Conservation (phyloP, 1,140 invertebrate genomes). For the Trigoniulus corallinus region DNA sequence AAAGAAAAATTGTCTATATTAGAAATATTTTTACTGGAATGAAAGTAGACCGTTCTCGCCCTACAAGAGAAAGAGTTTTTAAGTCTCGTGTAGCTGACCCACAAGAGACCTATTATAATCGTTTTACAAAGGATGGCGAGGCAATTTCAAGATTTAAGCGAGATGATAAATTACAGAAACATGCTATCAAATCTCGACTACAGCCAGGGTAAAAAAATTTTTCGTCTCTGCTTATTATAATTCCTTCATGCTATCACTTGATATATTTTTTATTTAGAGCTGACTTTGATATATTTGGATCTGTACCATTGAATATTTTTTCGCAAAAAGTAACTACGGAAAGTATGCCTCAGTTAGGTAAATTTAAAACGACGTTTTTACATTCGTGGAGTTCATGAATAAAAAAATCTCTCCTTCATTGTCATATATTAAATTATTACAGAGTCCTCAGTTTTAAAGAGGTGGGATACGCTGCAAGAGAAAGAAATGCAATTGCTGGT, state of each 20-base stretch:
- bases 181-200: neutral
- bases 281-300: conserved; percentile 4
- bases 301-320: conserved; percentile 2
- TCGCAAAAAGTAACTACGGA: neutral
- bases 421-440: conserved; percentile 10
- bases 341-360: neutral
- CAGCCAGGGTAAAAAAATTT: neutral
- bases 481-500: conserved; percentile 43
- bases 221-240: neutral
- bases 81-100: conserved; percentile 16
- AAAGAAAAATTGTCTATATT: conserved; percentile 13
- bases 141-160: neutral
- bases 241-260: neutral
- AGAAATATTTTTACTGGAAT: conserved; percentile 52
- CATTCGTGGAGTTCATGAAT: conserved; percentile 36
- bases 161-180: neutral
- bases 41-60: conserved; percentile 40
- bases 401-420: conserved; percentile 11
- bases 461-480: conserved; percentile 47
- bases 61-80: conserved; percentile 13
- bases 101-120: no score
- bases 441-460: conserved; percentile 34
- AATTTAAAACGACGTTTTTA: conserved; percentile 15
- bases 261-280: neutral
- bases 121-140: no score